Evolutionary conservation across 2,113 vertebrate species (phyloP).

Genomic region (Nesogale talazaci): DNA sequence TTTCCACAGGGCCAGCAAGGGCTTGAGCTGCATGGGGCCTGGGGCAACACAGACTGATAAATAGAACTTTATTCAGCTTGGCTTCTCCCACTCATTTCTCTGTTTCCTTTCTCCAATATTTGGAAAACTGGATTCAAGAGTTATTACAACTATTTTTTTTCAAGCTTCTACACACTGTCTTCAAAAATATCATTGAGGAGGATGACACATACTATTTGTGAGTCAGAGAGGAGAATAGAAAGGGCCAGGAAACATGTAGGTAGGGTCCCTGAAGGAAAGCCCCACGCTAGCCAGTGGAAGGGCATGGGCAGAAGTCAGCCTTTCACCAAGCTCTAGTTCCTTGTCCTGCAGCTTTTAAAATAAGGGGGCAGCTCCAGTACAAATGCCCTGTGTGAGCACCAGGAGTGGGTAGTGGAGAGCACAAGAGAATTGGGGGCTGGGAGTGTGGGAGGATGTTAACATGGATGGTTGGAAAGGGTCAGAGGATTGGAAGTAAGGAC

Average conservation of each 20-base stretch:
- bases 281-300: background rate
- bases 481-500: background rate
- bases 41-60: constrained; percentile 37
- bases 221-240: constrained; percentile 11
- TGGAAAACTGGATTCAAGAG: constrained; percentile 63
- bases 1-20: constrained; percentile 19
- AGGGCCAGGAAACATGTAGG: constrained; percentile 30
- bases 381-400: background rate
- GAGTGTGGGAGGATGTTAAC: fast-evolving
- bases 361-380: background rate
- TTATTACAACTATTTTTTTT: constrained; percentile 57
- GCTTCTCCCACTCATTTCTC: constrained; percentile 47
- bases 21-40: background rate
- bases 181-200: constrained; percentile 58
- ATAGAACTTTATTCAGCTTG: background rate
- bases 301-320: background rate
- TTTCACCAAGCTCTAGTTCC: background rate
- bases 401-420: background rate
- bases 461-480: background rate
- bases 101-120: constrained; percentile 39
- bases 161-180: constrained; percentile 61
- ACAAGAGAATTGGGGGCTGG: background rate
- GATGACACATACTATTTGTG: constrained; percentile 53
- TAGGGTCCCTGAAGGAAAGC: constrained; percentile 18
- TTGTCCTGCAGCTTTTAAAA: background rate